Base-by-base conservation (phyloP, 2,888 invertebrate species). In the Torymus auratus region DNA sequence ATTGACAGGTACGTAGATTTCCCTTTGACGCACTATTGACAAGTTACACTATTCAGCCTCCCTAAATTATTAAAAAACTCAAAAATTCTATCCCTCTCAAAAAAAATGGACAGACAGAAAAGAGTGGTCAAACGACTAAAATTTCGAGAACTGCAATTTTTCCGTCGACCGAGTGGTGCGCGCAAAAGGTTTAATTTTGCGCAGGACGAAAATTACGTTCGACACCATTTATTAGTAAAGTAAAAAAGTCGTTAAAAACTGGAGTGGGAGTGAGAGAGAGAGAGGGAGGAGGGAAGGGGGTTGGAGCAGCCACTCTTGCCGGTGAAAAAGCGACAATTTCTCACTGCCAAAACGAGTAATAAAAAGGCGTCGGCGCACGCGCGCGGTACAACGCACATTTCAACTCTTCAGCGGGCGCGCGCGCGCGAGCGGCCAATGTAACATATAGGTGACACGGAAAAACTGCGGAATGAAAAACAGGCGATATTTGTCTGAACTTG, bases 401-500 rank as follows among this genome's bases (percentile, higher is more conserved):
- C 76, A 76, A 79, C 79, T 79, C 61, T 62, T 82, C 82, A 62
- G 58, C 78, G 53, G 15, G 20, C 20, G 20, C 20, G n/a, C n/a
- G 17, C 13, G 52, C 23, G 60, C 23, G 52, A n/a, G 60, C 23
- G 58, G 60, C 23, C 58, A 52, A 69, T 73, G 67, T 76, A 61
- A 75, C 76, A n/a, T 76, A 76, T 75, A 79, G 62, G 62, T 69
- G 72, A 76, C 56, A 61, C 15, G 72, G 76, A 80, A 82, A 77
- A 80, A 80, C 72, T 72, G 75, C 55, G 67, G 56, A 58, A 80
- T 77, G 80, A 82, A 83, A 78, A 83, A 83, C 75, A 64, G 78
- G 75, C 82, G 80, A 70, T 83, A 83, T 83, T 80, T 83, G 78
- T 80, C 82, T 72, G 80, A 80, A 78, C 62, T 80, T 78, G 65